Evolutionary conservation across 2,113 vertebrate genomes (phyloP).

Genomic region (Psilopogon haemacephalus): DNA sequence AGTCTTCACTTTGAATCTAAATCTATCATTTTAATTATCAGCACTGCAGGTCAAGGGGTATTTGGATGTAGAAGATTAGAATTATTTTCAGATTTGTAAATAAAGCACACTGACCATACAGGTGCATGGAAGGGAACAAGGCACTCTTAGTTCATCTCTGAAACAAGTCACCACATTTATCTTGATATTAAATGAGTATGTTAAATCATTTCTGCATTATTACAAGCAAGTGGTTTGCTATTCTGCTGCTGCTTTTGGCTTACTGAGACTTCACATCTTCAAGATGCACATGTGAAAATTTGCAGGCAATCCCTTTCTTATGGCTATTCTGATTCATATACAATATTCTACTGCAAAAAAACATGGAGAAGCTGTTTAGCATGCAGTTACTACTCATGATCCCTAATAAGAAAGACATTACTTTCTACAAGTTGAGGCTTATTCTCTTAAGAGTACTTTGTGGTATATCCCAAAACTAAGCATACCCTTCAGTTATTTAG

Average conservation of each 20-base stretch:
- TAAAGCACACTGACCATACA: neutral
- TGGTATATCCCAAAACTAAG: neutral
- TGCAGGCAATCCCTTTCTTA: neutral
- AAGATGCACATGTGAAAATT: neutral
- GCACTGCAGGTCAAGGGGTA: neutral
- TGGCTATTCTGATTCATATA: neutral
- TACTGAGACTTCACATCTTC: neutral
- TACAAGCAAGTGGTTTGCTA: neutral
- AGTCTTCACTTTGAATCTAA: neutral
- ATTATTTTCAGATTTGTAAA: neutral
- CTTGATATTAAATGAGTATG: neutral
- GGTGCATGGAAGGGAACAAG: neutral
- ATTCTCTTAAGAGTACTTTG: neutral
- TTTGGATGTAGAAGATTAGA: neutral
- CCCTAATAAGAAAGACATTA: neutral
- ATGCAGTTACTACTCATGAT: neutral
- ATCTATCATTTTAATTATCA: neutral
- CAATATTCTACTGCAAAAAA: neutral
- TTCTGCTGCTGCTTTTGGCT: neutral
- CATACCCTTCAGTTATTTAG: neutral
- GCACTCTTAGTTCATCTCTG: neutral
- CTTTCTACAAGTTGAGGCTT: neutral
- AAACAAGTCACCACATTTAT: neutral
- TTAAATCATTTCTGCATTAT: conserved; percentile 5
- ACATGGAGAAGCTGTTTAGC: neutral